Base-by-base conservation (phyloP, 2,888 invertebrate genomes). In the Rhorus exstirpatorius region DNA sequence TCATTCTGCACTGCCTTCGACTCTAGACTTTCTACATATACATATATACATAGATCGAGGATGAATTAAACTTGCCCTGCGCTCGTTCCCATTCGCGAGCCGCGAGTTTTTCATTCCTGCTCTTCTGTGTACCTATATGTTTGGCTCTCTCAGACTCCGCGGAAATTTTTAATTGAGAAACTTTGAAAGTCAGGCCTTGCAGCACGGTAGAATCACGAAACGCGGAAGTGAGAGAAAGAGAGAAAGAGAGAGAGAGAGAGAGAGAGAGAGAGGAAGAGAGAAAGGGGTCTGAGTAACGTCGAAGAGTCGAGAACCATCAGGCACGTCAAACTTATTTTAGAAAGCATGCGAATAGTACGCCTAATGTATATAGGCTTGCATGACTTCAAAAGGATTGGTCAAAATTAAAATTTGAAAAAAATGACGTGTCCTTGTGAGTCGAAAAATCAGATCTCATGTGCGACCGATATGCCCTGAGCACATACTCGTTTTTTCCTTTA, bases 91-190 rank as follows among this genome's bases (percentile, higher is more conserved):
- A 82, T 79, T 79, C 55, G 38, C 75, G 51, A 65, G 41, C 63
- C 70, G 35, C 60, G 63, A 75, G 75, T 61, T 82, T 79, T 70
- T 63, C 74, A 35, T 46, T 21, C 46, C 72, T 14, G n/a, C 26
- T 55, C 63, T 21, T 8, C 17, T 26, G 17, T 51, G 35, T n/a
- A 19, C 63, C 35, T 8, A 17, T 41, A 26, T 51, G 35, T n/a
- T 17, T n/a, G 10, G 35, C 38, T 61, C 74, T 70, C 74, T 65
- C 75, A 70, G 79, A 71, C 75, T 71, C 63, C 44, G 82, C 44
- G 75, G 86, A 88, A 88, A 90, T 91, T 91, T 91, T 91, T 91
- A 91, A 90, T 90, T 90, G 91, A 90, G 90, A 90, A 91, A 91
- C 88, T 90, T 91, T 90, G 77, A 81, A 82, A 83, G 81, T 83